phyloP scores from a whole-genome alignment of 2,888 invertebrate genomes.

The Chymomyza procnemis region DNA sequence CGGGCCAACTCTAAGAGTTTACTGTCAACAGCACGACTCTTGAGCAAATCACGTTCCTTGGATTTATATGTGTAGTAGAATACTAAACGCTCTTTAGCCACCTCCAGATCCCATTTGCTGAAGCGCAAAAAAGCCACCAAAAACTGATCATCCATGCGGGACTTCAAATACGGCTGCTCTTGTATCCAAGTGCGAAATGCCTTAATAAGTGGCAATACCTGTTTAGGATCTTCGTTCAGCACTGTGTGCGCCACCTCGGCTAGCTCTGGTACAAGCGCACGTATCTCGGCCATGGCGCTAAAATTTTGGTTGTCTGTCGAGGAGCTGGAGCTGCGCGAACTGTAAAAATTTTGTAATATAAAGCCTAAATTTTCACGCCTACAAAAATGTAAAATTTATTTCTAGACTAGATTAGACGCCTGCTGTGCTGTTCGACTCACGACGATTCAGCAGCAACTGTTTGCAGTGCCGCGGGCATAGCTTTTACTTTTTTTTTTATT shows the following conservation, averaged over 20 bases:
- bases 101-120: constrained; percentile 80
- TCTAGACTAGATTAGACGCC: not conserved
- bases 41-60: constrained; percentile 80
- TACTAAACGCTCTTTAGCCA: constrained; percentile 80
- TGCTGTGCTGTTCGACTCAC: not conserved
- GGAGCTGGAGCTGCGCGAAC: constrained; percentile 10
- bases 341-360: constrained; percentile 33
- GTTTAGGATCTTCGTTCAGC: constrained; percentile 79
- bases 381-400: not conserved
- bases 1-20: constrained; percentile 63
- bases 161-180: constrained; percentile 79
- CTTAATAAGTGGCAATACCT: constrained; percentile 76
- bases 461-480: not conserved
- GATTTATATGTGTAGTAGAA: constrained; percentile 80
- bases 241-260: constrained; percentile 78
- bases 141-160: constrained; percentile 79
- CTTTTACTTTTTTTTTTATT: constrained; percentile 1
- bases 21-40: constrained; percentile 66
- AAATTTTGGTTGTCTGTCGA: not conserved
- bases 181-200: constrained; percentile 80
- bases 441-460: not conserved
- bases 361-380: constrained; percentile 11
- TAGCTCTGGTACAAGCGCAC: constrained; percentile 68
- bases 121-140: constrained; percentile 80
- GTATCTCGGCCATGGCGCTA: constrained; percentile 62